Conservation (phyloP, 2,113 vertebrate species). For the Casuarius casuarius region DNA sequence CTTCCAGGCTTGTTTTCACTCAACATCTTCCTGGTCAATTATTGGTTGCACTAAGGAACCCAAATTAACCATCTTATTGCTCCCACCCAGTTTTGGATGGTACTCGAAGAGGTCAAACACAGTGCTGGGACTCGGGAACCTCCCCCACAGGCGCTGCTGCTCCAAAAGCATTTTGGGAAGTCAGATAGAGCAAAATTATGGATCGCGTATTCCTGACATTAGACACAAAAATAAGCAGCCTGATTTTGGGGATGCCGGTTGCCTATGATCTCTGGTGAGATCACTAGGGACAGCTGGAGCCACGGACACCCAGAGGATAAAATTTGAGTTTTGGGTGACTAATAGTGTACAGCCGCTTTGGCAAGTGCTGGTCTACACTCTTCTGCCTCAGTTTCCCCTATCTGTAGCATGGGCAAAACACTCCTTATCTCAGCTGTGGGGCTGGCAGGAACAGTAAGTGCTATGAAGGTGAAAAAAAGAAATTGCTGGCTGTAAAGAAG, state of each 20-base stretch:
- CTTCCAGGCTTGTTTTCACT: neutral
- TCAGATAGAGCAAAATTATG: rapidly evolving
- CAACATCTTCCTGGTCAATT: neutral
- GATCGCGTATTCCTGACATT: neutral
- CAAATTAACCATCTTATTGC: neutral
- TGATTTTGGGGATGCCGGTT: neutral
- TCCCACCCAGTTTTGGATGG: neutral
- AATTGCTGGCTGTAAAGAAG: neutral
- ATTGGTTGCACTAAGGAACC: neutral
- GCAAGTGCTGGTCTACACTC: neutral
- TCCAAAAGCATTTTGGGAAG: neutral
- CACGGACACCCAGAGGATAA: neutral
- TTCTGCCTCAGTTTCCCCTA: neutral
- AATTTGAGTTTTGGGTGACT: neutral
- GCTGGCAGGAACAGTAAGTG: neutral
- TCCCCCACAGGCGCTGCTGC: neutral
- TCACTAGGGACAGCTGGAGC: neutral
- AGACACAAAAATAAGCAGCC: neutral
- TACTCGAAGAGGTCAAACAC: neutral
- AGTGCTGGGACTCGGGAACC: rapidly evolving
- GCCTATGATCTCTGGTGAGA: neutral
- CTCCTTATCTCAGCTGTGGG: neutral
- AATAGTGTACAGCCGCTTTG: neutral
- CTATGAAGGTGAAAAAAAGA: neutral
- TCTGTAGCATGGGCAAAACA: neutral